Evolutionary conservation across 1,140 invertebrate species (phyloP).

Genomic region (Chrysomallon squamiferum): DNA sequence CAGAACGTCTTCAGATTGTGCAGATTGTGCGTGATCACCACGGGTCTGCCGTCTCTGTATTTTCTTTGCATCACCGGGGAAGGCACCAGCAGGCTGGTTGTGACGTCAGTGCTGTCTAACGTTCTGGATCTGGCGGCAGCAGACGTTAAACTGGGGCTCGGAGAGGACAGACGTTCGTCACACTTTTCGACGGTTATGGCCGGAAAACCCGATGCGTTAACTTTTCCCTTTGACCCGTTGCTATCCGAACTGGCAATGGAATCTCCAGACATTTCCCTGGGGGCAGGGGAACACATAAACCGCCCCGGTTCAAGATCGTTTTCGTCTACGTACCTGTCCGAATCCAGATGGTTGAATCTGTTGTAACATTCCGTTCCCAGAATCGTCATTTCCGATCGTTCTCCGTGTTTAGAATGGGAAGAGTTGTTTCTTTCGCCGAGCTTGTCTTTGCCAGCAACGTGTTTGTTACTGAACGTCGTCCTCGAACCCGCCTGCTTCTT

Average conservation of each 20-base stretch:
- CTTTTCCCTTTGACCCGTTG: background rate
- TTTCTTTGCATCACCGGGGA: background rate
- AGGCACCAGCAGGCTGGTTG: background rate
- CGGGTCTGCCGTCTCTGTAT: background rate
- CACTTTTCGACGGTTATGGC: background rate
- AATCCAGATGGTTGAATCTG: too few species aligned
- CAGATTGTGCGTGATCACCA: background rate
- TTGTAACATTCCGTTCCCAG: too few species aligned
- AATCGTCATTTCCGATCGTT: too few species aligned
- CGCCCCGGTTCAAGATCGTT: background rate
- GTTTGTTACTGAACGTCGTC: too few species aligned
- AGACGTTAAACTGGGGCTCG: background rate
- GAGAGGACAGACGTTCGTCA: background rate
- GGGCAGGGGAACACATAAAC: conserved; percentile 2
- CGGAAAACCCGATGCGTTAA: background rate
- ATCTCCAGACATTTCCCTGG: background rate
- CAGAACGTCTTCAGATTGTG: background rate
- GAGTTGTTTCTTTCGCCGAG: too few species aligned
- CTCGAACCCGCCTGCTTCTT: too few species aligned
- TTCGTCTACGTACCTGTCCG: background rate
- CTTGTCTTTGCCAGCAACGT: too few species aligned
- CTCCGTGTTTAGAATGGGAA: too few species aligned
- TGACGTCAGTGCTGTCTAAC: too few species aligned
- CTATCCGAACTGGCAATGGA: background rate
- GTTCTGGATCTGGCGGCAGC: background rate